Conservation (phyloP, 2,888 invertebrate genomes). For the Odiellus spinosus region DNA sequence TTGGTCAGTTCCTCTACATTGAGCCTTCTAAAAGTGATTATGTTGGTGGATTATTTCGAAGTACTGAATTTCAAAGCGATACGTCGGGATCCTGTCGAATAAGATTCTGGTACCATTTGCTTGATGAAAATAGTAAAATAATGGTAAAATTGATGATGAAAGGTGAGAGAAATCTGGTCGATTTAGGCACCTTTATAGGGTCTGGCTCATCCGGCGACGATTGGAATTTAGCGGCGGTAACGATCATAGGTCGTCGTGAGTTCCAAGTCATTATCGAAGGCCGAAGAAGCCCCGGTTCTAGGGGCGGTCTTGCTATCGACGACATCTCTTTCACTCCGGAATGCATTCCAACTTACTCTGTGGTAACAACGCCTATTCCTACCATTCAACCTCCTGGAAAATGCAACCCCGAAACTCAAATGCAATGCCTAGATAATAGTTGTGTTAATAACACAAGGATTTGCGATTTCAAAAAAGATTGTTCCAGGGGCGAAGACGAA, state of each 20-base stretch:
- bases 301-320: constrained; percentile 15
- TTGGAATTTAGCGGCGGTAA: constrained; percentile 1
- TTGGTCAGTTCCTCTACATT: constrained; percentile 10
- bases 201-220: too few species aligned
- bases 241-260: constrained; percentile 6
- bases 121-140: constrained; percentile 14
- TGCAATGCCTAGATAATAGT: constrained; percentile 14
- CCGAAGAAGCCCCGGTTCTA: not conserved
- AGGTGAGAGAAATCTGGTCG: too few species aligned
- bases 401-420: constrained; percentile 8
- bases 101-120: constrained; percentile 16
- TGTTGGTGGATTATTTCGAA: constrained; percentile 4
- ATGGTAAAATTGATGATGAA: not conserved
- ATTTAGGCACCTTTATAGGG: too few species aligned
- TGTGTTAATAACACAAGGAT: constrained; percentile 10
- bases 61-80: constrained; percentile 14
- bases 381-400: constrained; percentile 9
- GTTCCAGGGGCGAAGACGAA: constrained; percentile 15
- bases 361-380: constrained; percentile 13
- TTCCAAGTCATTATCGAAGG: constrained; percentile 15
- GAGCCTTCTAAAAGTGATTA: not conserved
- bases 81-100: constrained; percentile 11
- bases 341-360: constrained; percentile 11
- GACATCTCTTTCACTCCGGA: constrained; percentile 15
- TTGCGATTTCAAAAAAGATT: constrained; percentile 17